These are phyloP conservation scores for Brachionus calyciflorus DNA, from an alignment of 1,140 invertebrate genomes.

Conservation along the genomic window DNA sequence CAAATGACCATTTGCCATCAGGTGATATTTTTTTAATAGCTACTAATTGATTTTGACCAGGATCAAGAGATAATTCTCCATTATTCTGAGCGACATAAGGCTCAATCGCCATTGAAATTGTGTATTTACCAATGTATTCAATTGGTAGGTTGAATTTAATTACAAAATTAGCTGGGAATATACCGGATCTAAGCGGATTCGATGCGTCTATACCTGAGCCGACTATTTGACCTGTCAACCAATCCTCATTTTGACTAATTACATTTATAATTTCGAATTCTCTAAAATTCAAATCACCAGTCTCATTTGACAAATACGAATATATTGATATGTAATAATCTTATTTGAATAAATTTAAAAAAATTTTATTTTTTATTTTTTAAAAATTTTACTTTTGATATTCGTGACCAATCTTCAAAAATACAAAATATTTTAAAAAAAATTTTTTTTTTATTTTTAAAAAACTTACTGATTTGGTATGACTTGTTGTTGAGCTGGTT, in stretches of 20 bases:
- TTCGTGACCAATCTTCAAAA: constrained; percentile 10
- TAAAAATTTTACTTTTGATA: constrained; percentile 1
- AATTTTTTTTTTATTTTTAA: not conserved
- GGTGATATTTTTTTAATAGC: constrained; percentile 48
- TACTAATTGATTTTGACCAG: constrained; percentile 51
- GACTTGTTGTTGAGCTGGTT: not conserved
- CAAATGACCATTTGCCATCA: constrained; percentile 38
- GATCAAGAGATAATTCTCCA: constrained; percentile 51
- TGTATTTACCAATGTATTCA: constrained; percentile 7
- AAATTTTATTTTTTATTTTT: not conserved
- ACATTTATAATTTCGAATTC: constrained; percentile 77
- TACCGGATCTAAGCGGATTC: constrained; percentile 67
- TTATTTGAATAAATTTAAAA: constrained; percentile 49
- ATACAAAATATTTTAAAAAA: not conserved
- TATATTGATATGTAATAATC: constrained; percentile 74
- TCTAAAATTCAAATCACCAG: constrained; percentile 84
- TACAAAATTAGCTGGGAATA: constrained; percentile 75
- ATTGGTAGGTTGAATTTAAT: constrained; percentile 53
- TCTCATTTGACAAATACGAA: constrained; percentile 72
- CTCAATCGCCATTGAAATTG: constrained; percentile 22
- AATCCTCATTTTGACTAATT: constrained; percentile 75
- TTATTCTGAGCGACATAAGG: constrained; percentile 45
- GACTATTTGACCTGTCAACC: constrained; percentile 91
- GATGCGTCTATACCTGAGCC: constrained; percentile 57
- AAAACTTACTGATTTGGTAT: constrained; percentile 18